Evolutionary conservation across 53 echinoderm and acorn worm genomes (phyloP).

Genomic region (Luidia sarsii): DNA sequence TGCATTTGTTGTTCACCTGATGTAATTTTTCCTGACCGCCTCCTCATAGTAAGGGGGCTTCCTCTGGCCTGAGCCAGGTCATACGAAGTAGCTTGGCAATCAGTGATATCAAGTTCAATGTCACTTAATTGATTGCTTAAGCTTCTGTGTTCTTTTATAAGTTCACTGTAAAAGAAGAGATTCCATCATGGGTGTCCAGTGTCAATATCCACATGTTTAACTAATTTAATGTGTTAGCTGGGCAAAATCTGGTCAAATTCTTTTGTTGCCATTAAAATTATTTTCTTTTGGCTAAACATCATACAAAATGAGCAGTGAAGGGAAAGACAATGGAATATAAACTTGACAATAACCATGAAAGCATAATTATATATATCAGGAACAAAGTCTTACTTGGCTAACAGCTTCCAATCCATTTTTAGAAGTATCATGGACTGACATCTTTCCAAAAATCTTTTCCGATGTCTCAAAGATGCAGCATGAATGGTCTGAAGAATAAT

Average conservation of each 20-base stretch:
- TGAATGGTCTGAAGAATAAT: slow-evolving; percentile 73
- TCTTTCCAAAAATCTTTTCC: slow-evolving; percentile 63
- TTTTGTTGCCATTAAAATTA: too few species aligned
- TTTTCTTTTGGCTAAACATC: too few species aligned
- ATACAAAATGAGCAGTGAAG: too few species aligned
- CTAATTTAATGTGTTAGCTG: too few species aligned
- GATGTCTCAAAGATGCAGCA: slow-evolving; percentile 62
- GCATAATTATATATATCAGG: too few species aligned
- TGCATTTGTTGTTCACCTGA: slow-evolving; percentile 80
- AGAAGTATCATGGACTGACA: slow-evolving; percentile 64
- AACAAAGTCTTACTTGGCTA: slow-evolving; percentile 68
- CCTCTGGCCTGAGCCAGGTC: slow-evolving; percentile 66
- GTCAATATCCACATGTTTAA: too few species aligned
- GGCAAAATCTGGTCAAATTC: too few species aligned
- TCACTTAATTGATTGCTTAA: slow-evolving; percentile 76
- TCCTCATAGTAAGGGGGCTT: slow-evolving; percentile 60
- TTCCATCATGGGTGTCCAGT: too few species aligned
- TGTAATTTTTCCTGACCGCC: slow-evolving; percentile 66
- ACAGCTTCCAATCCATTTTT: slow-evolving; percentile 76
- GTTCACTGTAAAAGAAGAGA: slow-evolving; percentile 50
- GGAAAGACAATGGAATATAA: too few species aligned
- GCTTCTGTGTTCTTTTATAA: slow-evolving; percentile 74
- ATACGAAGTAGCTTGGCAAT: slow-evolving; percentile 60
- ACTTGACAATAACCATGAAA: too few species aligned
- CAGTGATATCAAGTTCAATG: slow-evolving; percentile 68